Evolutionary conservation across 2,888 invertebrate species (phyloP).

Genomic region (Tineola bisselliella): DNA sequence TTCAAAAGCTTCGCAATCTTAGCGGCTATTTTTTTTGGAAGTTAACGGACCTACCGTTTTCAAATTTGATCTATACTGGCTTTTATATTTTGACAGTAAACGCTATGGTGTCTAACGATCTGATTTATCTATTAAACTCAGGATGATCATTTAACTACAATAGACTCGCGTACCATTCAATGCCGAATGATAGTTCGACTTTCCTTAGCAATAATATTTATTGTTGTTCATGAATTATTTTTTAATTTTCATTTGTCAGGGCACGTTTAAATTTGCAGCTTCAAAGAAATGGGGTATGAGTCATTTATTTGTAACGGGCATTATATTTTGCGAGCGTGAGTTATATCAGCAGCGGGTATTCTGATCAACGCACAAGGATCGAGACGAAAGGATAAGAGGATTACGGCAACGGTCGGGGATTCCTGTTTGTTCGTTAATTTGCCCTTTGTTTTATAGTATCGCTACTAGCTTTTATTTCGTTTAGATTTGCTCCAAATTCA

Average conservation of each 20-base stretch:
- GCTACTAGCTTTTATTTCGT: constrained; percentile 1
- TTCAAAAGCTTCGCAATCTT: too few species aligned
- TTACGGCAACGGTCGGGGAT: constrained; percentile 26
- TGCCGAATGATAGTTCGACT: too few species aligned
- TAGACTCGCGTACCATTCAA: too few species aligned
- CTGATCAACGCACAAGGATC: constrained; percentile 17
- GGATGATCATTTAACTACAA: too few species aligned
- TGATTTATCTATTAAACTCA: too few species aligned
- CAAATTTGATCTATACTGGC: too few species aligned
- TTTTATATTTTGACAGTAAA: too few species aligned
- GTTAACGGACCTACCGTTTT: too few species aligned
- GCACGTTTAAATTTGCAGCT: not conserved
- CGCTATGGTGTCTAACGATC: too few species aligned
- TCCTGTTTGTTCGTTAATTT: constrained; percentile 35
- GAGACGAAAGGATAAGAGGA: constrained; percentile 41
- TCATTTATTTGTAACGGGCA: not conserved
- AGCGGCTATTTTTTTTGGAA: too few species aligned
- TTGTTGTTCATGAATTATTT: not conserved
- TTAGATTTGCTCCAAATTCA: not conserved
- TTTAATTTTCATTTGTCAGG: not conserved
- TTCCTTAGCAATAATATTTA: too few species aligned
- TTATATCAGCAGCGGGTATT: not conserved
- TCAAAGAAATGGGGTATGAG: not conserved
- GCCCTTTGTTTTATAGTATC: constrained; percentile 22
- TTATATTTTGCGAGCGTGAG: not conserved